Evolutionary conservation across 2,888 invertebrate genomes (phyloP), one percentile per base, ranked within the genome.

Genomic region (Eristalis arbustorum): DNA sequence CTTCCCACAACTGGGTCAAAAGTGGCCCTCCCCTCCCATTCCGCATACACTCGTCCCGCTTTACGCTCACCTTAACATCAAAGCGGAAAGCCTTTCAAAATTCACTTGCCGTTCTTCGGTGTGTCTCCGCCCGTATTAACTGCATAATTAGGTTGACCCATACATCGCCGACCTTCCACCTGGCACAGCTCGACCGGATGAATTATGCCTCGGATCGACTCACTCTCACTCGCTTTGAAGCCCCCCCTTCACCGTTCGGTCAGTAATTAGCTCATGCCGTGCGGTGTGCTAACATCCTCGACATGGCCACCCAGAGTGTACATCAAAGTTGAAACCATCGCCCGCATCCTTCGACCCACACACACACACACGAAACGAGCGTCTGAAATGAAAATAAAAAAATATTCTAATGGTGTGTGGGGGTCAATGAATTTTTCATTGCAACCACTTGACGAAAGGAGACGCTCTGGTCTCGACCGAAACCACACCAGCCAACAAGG

Each of bases 371-470:
- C 31, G 6, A 64, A 59, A 61, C 14, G 64, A 59, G 23, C 34
- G 18, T 25, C 5, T n/a, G 5, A n/a, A 18, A 71, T 37, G 37
- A 13, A 57, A 61, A 57, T 2, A 25, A 31, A 42, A 22, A 34
- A 23, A 62, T 40, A 49, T 74, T 78, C 87, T 83, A 78, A 85
- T 81, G 68, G 67, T 78, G 63, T 68, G 66, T 62, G 74, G 75
- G n/a, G 87, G 78, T 87, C 87, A 83, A 83, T 87, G 87, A 87
- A 83, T 87, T 87, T 87, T 83, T 83, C 75, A 87, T 87, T 73
- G 62, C 75, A 25, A 40, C 76, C 49, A 25, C 80, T 80, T 22
- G 71, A 49, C 62, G 68, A 66, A 42, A 67, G 63, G 49, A 57
- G 72, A 77, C 62, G 75, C 73, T 49, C 62, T 37, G 69, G 56